These are phyloP conservation scores for Rhinolophus sinicus DNA, from an alignment of 2,113 vertebrate species.

Conservation along the genomic window DNA sequence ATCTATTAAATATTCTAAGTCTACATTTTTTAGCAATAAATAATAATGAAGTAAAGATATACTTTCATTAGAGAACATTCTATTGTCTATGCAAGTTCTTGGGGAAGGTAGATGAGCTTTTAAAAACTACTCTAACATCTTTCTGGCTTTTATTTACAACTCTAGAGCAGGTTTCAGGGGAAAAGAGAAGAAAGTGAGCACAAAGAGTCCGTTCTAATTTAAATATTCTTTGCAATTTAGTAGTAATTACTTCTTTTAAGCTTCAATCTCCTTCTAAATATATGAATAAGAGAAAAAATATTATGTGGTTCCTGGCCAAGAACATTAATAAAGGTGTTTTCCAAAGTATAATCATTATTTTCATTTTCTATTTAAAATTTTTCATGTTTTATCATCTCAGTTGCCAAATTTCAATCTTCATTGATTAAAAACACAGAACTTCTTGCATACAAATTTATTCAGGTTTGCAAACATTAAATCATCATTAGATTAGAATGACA, in stretches of 20 bases:
- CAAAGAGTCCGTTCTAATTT: constrained; percentile 20
- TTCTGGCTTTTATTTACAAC: not conserved
- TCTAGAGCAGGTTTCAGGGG: not conserved
- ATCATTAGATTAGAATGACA: constrained; percentile 80
- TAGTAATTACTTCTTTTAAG: constrained; percentile 53
- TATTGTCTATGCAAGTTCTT: not conserved
- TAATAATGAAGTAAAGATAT: not conserved
- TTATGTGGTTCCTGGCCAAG: not conserved
- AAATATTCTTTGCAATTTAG: constrained; percentile 46
- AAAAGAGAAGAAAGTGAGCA: not conserved
- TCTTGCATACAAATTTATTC: constrained; percentile 69
- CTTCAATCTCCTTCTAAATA: constrained; percentile 65
- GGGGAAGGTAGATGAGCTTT: not conserved
- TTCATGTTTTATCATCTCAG: constrained; percentile 71
- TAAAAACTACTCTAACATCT: not conserved
- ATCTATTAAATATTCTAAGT: not conserved
- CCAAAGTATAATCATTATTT: constrained; percentile 64
- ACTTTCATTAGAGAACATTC: not conserved
- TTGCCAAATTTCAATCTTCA: constrained; percentile 76
- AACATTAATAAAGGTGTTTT: constrained; percentile 59
- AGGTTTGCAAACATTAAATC: constrained; percentile 81
- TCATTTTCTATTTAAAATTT: constrained; percentile 69
- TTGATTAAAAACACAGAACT: constrained; percentile 71
- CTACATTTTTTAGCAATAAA: not conserved
- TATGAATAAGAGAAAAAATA: constrained; percentile 26